Evolutionary conservation across 2,888 invertebrate genomes (phyloP), one percentile per base, ranked within the genome.

Genomic region (Mythimna vitellina): DNA sequence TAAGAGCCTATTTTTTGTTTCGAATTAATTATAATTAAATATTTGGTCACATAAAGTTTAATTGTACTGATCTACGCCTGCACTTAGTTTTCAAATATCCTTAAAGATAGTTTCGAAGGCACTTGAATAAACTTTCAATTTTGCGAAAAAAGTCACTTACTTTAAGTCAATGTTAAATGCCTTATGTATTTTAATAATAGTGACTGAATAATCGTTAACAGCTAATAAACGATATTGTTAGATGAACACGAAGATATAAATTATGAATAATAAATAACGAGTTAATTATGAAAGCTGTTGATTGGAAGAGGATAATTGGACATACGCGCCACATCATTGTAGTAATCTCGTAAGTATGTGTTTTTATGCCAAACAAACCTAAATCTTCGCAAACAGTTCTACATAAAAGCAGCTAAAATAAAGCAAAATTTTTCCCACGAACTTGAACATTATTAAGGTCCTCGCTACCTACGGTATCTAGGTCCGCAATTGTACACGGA

Each of bases 401-500:
- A 38, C 57, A 69, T 79, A 63, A 63, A 80, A 60, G 29, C 25
- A 56, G 49, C 22, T 62, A 53, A 61, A 71, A 60, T 71, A 78
- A 80, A 78, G 75, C 76, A 76, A 70, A 75, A 64, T 73, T 81
- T 89, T 92, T 92, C 91, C 89, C 91, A 92, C 89, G 91, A 89
- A 84, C 63, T 75, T 66, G 80, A 74, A 76, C 85, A 85, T 86
- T 87, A 91, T 90, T 89, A 89, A 89, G 87, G 88, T 84, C 80
- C 86, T 85, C 81, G 84, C 84, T 88, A 84, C 83, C 86, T 83
- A 85, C 84, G 88, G 88, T 90, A 91, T 90, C 88, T 91, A 87
- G 89, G 90, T 88, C 89, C 88, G 83, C 90, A 92, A 92, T 92
- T 91, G 91, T 88, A 89, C 89, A 90, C 89, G 89, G 88, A 92